Evolutionary conservation across 2,888 invertebrate genomes (phyloP).

Genomic region (Meiosimyza decipiens): DNA sequence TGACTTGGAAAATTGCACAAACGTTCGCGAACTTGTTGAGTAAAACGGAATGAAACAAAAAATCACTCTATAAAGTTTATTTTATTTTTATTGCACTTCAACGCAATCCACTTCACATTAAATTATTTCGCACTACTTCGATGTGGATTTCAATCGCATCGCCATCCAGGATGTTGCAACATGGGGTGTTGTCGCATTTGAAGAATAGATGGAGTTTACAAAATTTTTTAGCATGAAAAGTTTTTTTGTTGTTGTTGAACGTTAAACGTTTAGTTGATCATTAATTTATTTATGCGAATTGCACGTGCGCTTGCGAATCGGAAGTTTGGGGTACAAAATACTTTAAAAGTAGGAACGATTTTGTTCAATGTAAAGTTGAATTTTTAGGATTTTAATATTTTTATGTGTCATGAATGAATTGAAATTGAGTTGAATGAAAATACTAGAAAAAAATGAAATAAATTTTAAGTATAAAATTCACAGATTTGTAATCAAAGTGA

Average conservation of each 20-base stretch:
- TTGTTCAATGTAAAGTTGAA: no score
- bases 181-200: not conserved
- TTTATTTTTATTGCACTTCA: constrained; percentile 35
- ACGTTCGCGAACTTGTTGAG: constrained; percentile 28
- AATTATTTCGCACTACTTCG: constrained; percentile 30
- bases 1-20: not conserved
- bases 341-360: no score
- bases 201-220: no score
- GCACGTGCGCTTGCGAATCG: constrained; percentile 4
- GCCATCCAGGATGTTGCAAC: constrained; percentile 17
- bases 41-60: not conserved
- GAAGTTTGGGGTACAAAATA: no score
- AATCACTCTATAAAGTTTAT: constrained; percentile 3
- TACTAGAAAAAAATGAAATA: no score
- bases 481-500: no score
- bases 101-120: constrained; percentile 26
- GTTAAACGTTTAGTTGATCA: constrained; percentile 22
- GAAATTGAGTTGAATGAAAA: no score
- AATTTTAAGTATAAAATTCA: no score
- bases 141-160: constrained; percentile 24
- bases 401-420: no score
- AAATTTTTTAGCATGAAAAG: no score
- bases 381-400: no score
- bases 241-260: no score
- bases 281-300: constrained; percentile 31